A percentile compares a stretch with the other conserved stretches of the same genome.
These are phyloP conservation scores for Cryptoleucopteryx plumbea DNA, from an alignment of 2,113 vertebrate species.

Conservation along the genomic window DNA sequence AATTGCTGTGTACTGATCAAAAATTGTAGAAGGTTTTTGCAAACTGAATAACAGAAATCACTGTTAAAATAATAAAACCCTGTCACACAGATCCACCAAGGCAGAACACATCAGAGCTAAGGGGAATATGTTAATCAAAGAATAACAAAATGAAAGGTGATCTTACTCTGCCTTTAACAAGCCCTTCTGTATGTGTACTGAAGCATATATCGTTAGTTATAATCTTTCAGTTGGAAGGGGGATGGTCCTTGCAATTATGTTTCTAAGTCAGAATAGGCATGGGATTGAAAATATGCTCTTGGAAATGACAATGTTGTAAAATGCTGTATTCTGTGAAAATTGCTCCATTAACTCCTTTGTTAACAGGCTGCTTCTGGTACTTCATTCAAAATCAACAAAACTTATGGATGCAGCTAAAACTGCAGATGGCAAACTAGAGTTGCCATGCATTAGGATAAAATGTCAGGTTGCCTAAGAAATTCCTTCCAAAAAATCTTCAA, in stretches of 20 bases:
- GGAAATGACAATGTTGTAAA: background rate
- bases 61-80: background rate
- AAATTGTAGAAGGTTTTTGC: background rate
- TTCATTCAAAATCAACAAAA: constrained; percentile 33
- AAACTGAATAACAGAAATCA: background rate
- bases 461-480: background rate
- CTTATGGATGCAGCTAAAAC: background rate
- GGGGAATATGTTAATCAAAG: background rate
- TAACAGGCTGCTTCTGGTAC: background rate
- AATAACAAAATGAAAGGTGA: background rate
- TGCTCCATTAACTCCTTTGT: background rate
- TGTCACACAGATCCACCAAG: background rate
- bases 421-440: background rate
- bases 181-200: background rate
- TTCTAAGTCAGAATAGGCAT: background rate
- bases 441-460: background rate
- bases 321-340: constrained; percentile 1
- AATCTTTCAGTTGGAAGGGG: background rate
- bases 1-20: background rate
- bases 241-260: background rate
- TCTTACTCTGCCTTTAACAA: background rate
- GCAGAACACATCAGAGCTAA: background rate
- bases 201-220: background rate
- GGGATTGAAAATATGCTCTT: constrained; percentile 16
- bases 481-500: background rate